A percentile compares a stretch with the other conserved stretches of the same genome.
Conservation (phyloP, 2,113 vertebrate genomes). For the Mohoua ochrocephala region DNA sequence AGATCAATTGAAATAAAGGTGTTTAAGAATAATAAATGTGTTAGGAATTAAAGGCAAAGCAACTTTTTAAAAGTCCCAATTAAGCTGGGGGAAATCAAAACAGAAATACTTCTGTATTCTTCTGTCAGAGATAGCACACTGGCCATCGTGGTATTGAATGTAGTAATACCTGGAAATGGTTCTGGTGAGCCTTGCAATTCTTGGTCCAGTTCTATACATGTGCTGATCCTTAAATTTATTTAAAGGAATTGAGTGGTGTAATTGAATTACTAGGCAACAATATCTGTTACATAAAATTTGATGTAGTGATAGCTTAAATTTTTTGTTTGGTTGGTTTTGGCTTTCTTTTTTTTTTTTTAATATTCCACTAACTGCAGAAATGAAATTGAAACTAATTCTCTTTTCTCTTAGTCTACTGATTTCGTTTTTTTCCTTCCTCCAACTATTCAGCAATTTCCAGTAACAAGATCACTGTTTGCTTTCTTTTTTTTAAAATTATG, state of each 20-base stretch:
- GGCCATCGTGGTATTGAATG: background rate
- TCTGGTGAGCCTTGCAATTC: background rate
- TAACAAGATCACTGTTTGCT: background rate
- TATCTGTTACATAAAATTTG: background rate
- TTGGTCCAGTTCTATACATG: background rate
- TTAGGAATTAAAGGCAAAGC: background rate
- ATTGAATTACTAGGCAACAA: background rate
- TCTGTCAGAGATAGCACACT: background rate
- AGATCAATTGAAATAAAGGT: background rate
- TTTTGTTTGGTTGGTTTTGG: background rate
- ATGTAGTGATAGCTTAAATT: background rate
- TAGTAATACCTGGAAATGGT: background rate
- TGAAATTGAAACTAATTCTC: background rate
- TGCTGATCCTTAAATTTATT: background rate
- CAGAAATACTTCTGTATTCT: background rate
- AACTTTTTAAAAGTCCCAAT: background rate
- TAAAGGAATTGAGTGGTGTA: background rate
- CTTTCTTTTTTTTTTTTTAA: background rate
- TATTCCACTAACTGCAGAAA: background rate
- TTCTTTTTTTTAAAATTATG: background rate
- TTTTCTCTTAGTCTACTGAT: background rate
- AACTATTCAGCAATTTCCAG: background rate
- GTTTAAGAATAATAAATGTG: background rate
- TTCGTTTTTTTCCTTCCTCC: background rate
- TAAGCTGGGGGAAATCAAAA: background rate